Conservation (phyloP, 2,888 invertebrate genomes). For the Listrodromus nycthemerus region DNA sequence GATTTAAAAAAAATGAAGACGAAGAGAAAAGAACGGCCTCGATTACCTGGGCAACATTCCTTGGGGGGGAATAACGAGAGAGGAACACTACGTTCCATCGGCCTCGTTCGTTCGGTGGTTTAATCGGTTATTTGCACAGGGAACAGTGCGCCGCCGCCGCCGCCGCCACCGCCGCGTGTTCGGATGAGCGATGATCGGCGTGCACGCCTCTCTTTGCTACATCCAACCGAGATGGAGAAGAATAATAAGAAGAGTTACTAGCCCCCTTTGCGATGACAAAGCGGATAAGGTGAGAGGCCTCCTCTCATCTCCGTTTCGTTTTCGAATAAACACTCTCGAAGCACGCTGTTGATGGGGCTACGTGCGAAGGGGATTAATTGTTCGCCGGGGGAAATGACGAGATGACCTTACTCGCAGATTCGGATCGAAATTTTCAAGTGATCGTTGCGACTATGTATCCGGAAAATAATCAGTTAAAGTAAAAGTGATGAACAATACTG, state of each 20-base stretch:
- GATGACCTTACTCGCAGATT: conserved; percentile 40
- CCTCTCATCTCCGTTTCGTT: conserved; percentile 59
- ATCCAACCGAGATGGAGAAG: conserved; percentile 56
- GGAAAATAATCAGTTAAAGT: not conserved
- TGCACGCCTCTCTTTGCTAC: conserved; percentile 67
- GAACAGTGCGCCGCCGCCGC: conserved; percentile 45
- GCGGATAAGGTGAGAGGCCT: conserved; percentile 73
- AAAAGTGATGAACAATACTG: not conserved
- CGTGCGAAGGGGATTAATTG: conserved; percentile 79
- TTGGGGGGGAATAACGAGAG: conserved; percentile 38
- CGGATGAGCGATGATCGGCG: conserved; percentile 73
- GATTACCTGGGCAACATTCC: conserved; percentile 64
- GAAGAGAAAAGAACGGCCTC: conserved; percentile 59
- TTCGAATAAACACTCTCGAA: conserved; percentile 57
- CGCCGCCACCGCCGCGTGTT: conserved; percentile 67
- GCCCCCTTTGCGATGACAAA: conserved; percentile 78
- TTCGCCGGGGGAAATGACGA: conserved; percentile 69
- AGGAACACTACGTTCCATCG: conserved; percentile 38
- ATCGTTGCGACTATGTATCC: conserved; percentile 1
- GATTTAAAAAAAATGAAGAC: not conserved
- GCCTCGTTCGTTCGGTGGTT: conserved; percentile 66
- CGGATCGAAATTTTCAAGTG: conserved; percentile 38
- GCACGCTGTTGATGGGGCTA: conserved; percentile 54
- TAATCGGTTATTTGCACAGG: conserved; percentile 77
- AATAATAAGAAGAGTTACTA: conserved; percentile 77